Conservation (phyloP, 2,888 invertebrate species). For the Chouioia cunea region DNA sequence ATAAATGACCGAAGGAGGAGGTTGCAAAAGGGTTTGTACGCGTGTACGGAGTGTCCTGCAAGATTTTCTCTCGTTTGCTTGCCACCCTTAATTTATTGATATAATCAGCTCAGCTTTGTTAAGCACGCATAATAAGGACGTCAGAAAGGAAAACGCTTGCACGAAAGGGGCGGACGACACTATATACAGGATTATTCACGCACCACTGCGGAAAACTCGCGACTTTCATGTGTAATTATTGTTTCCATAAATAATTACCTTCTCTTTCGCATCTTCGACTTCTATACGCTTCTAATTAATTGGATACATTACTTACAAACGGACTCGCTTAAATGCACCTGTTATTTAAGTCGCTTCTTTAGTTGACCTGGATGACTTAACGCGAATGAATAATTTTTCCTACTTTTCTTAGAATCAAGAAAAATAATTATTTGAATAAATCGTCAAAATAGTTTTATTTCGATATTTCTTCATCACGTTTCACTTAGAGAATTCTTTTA, state of each 20-base stretch:
- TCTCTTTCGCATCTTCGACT: too few relatives aligned
- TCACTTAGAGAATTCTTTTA: too few relatives aligned
- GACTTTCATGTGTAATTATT: slow-evolving; percentile 27
- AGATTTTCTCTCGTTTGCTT: slow-evolving; percentile 40
- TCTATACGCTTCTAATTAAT: too few relatives aligned
- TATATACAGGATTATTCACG: slow-evolving; percentile 55
- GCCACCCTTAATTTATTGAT: slow-evolving; percentile 64
- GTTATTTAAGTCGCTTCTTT: too few relatives aligned
- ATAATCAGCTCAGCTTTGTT: slow-evolving; percentile 66
- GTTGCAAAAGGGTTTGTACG: background rate
- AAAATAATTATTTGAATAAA: too few relatives aligned
- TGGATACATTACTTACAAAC: too few relatives aligned
- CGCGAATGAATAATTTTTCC: too few relatives aligned
- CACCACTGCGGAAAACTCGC: slow-evolving; percentile 52
- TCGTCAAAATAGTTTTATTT: too few relatives aligned
- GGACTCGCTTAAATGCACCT: too few relatives aligned
- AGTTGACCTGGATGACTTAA: too few relatives aligned
- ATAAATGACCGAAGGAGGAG: slow-evolving; percentile 30
- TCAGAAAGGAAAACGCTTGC: slow-evolving; percentile 46
- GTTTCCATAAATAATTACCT: slow-evolving; percentile 25
- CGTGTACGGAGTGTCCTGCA: slow-evolving; percentile 20
- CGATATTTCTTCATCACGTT: too few relatives aligned
- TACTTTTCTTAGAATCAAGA: too few relatives aligned
- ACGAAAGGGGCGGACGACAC: slow-evolving; percentile 11
- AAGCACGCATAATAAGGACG: slow-evolving; percentile 61